Base-by-base conservation (phyloP, 2,888 invertebrate genomes). In the Acronicta alni region DNA sequence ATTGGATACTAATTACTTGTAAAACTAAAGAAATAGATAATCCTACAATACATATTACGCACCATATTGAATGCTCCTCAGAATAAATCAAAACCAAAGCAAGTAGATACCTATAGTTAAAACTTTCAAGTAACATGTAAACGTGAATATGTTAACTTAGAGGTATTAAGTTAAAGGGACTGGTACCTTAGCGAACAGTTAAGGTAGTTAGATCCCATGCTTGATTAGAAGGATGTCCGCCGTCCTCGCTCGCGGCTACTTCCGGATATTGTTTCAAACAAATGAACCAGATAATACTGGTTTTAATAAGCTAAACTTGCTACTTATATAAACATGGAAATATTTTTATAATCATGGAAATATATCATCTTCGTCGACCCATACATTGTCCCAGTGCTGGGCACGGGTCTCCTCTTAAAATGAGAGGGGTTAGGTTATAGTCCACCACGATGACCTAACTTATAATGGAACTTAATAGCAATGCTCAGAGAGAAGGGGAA, bases 241-340 rank as follows among this genome's bases (percentile, higher is more conserved):
- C 72, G 70, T 83, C 91, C 91, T 89, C 83, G 91, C 92, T 82
- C 64, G 85, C 74, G 91, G 92, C 88, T 70, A 83, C 74, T 77
- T 81, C 78, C 75, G 74, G 71, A 83, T 86, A 88, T 88, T 87
- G 87, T 89, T 88, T 82, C 81, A 75, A 86, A 86, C 86, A 86
- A 87, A 85, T 84, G 81, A 80, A 68, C 61, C 61, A 63, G 51
- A 66, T 23, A 58, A n/a, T 38, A 42, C 15, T 46, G 52, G 42
- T 52, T 53, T 59, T 45, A 61, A 60, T 59, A 69, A 55, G 42
- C 16, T 20, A 39, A 45, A 51, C 49, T 60, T 54, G 35, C 39
- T 7, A 42, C 30, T 37, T n/a, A n/a, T 16, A 17, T 30, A 26
- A 16, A 5, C 0, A 15, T 17, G 0, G 30, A 7, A 23, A 23